Evolutionary conservation across 2,888 invertebrate genomes (phyloP), one percentile per base, ranked within the genome.

Genomic region (Sepiola atlantica): DNA sequence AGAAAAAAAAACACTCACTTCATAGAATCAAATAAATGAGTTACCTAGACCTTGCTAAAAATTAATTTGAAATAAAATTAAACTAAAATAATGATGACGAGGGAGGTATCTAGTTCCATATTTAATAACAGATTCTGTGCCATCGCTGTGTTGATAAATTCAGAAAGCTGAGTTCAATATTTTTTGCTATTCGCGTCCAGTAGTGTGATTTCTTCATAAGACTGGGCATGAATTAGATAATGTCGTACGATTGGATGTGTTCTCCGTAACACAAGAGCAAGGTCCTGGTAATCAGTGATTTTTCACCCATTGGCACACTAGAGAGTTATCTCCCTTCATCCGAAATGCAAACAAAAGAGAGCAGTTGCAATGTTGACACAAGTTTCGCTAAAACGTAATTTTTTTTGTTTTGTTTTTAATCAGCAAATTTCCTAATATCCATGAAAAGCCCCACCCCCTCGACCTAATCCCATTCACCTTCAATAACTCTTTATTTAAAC

Each of bases 41-140:
- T 77, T 77, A n/a, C 77, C 77, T 77, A n/a, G 77, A 77, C 77
- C 77, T 77, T 77, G 77, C 77, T 77, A n/a, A 77, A 45, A 77
- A n/a, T 77, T n/a, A 77, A 18, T n/a, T n/a, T 77, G n/a, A 77
- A 77, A 16, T 77, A 14, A 16, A 77, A 77, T n/a, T 45, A 45
- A 45, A 45, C 10, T 8, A 28, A 32, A 18, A 77, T n/a, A 16
- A 77, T n/a, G n/a, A 18, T 20, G 24, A 24, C 6, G 57, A 77
- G 77, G 32, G 77, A 77, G 77, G n/a, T 77, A 18, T 16, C 77
- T n/a, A 77, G 32, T 18, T 16, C 77, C 77, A 77, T 16, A n/a
- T 77, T 21, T 61, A 28, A 24, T 61, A 61, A 61, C 61, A 21
- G 61, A 28, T 61, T 21, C 32, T 77, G 45, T 45, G n/a, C 77